Conservation (phyloP, 2,113 vertebrate genomes). For the Nyctereutes procyonoides region DNA sequence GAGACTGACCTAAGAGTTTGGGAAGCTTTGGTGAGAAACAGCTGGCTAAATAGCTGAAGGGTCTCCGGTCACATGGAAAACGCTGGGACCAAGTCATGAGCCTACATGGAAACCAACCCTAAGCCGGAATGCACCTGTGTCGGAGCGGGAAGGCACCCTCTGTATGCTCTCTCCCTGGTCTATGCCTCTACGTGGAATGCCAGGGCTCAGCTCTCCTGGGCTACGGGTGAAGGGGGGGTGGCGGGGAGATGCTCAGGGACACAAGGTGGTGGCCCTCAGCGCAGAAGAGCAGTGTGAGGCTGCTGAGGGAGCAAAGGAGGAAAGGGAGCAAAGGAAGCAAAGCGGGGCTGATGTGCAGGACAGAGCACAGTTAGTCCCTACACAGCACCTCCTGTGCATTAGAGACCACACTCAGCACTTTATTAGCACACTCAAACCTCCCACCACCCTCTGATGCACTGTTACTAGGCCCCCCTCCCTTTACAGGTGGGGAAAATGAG, state of each 20-base stretch:
- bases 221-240: too few relatives aligned
- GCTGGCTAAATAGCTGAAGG: accelerated
- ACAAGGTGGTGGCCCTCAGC: neutral
- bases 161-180: neutral
- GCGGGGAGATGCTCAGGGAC: neutral
- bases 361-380: neutral
- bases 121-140: too few relatives aligned
- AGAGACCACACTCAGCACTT: neutral
- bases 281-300: neutral
- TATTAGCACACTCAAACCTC: neutral
- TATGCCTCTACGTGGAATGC: neutral
- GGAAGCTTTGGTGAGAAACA: neutral
- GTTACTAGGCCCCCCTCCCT: neutral
- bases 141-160: neutral
- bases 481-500: neutral
- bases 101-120: neutral
- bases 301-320: neutral
- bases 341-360: neutral
- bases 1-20: neutral
- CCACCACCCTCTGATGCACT: too few relatives aligned
- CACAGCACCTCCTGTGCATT: neutral
- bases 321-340: neutral
- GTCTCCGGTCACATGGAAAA: neutral
- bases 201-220: neutral
- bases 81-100: neutral